These are phyloP conservation scores for Buceros bicornis DNA, from an alignment of 2,797 vertebrate genomes.

Conservation along the genomic window DNA sequence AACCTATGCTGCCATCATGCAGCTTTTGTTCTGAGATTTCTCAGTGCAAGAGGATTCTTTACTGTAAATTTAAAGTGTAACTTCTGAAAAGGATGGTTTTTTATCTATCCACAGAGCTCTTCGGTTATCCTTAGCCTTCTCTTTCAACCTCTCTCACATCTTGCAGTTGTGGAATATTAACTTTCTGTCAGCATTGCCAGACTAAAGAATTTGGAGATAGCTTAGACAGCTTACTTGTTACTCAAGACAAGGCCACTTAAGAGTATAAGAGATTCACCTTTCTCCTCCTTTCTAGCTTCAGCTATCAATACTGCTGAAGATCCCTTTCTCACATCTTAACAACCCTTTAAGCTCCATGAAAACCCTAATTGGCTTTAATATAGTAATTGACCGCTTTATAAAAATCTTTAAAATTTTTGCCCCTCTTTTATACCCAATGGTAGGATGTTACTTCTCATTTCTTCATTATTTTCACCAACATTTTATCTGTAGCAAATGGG, in stretches of 20 bases:
- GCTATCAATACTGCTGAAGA: neutral
- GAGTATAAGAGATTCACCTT: neutral
- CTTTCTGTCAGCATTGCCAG: neutral
- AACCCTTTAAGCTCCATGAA: neutral
- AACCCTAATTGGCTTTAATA: neutral
- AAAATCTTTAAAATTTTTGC: fast-evolving
- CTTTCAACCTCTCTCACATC: neutral
- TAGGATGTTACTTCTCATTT: neutral
- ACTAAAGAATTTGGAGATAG: neutral
- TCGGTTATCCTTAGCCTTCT: neutral
- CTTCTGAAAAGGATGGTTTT: neutral
- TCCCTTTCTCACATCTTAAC: neutral
- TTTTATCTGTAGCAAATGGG: neutral
- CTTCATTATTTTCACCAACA: neutral
- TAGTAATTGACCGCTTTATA: neutral
- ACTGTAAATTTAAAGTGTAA: neutral
- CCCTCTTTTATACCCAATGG: neutral
- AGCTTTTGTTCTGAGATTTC: neutral
- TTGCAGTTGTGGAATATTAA: neutral
- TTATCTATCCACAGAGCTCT: neutral
- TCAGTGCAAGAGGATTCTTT: neutral
- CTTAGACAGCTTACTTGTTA: neutral
- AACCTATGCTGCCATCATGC: fast-evolving
- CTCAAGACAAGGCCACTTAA: neutral
- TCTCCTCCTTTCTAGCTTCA: neutral